phyloP scores from a whole-genome alignment of 2,888 invertebrate genomes.

The Leptinotarsa peninsularis region DNA sequence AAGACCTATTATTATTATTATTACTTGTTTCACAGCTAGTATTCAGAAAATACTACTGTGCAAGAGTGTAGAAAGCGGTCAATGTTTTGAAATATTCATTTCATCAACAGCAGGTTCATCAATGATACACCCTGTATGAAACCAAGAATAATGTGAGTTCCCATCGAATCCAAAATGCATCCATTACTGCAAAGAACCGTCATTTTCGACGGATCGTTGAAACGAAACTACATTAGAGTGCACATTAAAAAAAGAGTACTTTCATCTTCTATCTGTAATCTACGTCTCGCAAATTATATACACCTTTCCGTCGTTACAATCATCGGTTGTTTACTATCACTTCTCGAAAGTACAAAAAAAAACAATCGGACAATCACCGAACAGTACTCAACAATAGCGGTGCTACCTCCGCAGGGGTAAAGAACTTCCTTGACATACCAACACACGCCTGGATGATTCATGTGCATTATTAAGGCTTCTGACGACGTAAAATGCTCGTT shows the following conservation, averaged over 20 bases:
- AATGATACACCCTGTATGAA: background rate
- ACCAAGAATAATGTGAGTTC: background rate
- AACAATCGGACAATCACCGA: background rate
- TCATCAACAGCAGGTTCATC: too few species aligned
- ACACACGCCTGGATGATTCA: slow-evolving; percentile 2
- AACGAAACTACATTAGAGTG: background rate
- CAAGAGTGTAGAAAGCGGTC: too few species aligned
- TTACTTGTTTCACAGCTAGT: too few species aligned
- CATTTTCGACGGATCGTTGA: background rate
- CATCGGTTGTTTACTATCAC: background rate
- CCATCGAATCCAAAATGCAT: too few species aligned
- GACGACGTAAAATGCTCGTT: background rate
- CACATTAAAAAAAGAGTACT: background rate
- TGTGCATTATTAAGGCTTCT: background rate
- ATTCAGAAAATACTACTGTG: too few species aligned
- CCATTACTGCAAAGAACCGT: too few species aligned
- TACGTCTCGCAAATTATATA: background rate
- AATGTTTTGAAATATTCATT: too few species aligned
- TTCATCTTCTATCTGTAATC: slow-evolving; percentile 8
- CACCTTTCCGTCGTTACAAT: background rate
- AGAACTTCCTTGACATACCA: slow-evolving; percentile 8
- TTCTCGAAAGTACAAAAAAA: slow-evolving; percentile 4
- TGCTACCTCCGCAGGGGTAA: slow-evolving; percentile 12
- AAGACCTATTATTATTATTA: too few species aligned
- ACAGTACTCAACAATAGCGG: background rate